These are phyloP conservation scores for Amazona guildingii DNA, from an alignment of 2,113 vertebrate genomes.

Conservation along the genomic window DNA sequence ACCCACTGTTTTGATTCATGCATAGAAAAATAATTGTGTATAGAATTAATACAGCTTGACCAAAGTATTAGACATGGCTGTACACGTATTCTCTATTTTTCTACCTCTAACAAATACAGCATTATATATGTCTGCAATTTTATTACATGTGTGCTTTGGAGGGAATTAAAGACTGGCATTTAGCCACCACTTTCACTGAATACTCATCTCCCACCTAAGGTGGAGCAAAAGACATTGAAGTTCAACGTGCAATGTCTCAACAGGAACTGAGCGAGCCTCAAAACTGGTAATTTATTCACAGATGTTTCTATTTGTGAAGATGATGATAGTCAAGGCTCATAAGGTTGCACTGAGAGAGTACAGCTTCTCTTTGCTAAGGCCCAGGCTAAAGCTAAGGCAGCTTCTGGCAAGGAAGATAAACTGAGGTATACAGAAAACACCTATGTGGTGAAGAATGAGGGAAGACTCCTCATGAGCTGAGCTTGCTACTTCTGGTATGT, in stretches of 20 bases:
- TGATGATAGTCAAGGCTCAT: not conserved
- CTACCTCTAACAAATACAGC: not conserved
- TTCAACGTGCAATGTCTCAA: not conserved
- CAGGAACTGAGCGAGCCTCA: not conserved
- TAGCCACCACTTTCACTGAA: not conserved
- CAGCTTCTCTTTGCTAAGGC: not conserved
- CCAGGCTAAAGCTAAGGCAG: not conserved
- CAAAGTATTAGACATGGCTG: conserved; percentile 3
- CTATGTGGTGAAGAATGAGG: not conserved
- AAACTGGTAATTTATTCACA: not conserved
- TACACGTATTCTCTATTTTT: not conserved
- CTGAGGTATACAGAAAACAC: not conserved
- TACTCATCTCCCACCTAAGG: not conserved
- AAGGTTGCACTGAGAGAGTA: not conserved
- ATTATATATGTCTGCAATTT: conserved; percentile 3
- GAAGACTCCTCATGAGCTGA: not conserved
- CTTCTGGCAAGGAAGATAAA: not conserved
- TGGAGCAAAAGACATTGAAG: not conserved
- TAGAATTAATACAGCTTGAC: conserved; percentile 32
- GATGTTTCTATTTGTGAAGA: not conserved
- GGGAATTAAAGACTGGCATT: not conserved
- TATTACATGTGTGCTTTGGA: not conserved
- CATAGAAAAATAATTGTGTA: conserved; percentile 41
- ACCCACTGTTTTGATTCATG: not conserved
- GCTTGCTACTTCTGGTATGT: not conserved